Evolutionary conservation across 2,113 vertebrate species (phyloP).

Genomic region (Rhynchomys soricoides): DNA sequence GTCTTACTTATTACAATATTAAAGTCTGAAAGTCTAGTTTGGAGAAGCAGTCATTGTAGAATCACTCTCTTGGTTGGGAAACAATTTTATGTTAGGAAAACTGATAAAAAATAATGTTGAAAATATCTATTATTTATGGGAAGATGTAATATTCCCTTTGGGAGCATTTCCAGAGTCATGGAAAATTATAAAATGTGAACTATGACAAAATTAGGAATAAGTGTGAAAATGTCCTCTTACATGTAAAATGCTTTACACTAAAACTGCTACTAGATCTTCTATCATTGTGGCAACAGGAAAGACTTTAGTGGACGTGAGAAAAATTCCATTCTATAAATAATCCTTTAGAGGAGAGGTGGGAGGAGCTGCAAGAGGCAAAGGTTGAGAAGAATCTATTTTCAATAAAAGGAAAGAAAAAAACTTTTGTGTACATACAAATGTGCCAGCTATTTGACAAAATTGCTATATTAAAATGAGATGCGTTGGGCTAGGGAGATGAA

Average conservation of each 20-base stretch:
- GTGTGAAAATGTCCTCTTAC: not conserved
- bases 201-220: slow-evolving; percentile 43
- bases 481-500: not conserved
- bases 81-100: slow-evolving; percentile 60
- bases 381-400: not conserved
- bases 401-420: not conserved
- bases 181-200: slow-evolving; percentile 58
- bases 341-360: not conserved
- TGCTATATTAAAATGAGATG: not conserved
- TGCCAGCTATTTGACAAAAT: not conserved
- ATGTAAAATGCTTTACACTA: not conserved
- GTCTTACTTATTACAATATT: slow-evolving; percentile 56
- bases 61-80: not conserved
- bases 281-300: not conserved
- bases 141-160: slow-evolving; percentile 17
- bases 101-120: slow-evolving; percentile 51
- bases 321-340: slow-evolving; percentile 29
- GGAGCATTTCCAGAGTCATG: slow-evolving; percentile 1
- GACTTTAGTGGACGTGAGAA: not conserved
- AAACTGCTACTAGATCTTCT: not conserved
- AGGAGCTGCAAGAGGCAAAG: not conserved
- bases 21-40: slow-evolving; percentile 13
- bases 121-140: slow-evolving; percentile 66
- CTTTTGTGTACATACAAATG: not conserved
- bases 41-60: not conserved